These are phyloP conservation scores for Leptinotarsa lineolata DNA, from an alignment of 1,140 invertebrate species.

Conservation along the genomic window DNA sequence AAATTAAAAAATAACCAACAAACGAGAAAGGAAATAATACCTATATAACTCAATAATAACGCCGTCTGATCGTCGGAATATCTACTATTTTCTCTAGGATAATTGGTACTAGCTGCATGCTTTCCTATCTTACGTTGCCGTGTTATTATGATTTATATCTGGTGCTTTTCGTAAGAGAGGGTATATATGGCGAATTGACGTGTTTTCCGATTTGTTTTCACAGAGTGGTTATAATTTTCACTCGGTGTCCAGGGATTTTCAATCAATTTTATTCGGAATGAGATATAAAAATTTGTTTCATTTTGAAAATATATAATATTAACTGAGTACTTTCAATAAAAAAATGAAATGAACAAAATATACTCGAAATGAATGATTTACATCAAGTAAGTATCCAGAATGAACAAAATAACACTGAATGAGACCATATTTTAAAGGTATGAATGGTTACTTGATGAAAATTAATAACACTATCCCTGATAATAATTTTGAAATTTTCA, in stretches of 20 bases:
- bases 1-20: constrained; percentile 28
- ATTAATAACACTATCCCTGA: too few species aligned
- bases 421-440: too few species aligned
- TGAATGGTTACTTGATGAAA: too few species aligned
- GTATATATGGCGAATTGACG: not conserved
- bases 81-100: constrained; percentile 30
- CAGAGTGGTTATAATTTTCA: not conserved
- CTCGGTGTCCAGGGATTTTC: not conserved
- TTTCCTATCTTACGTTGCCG: constrained; percentile 19
- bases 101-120: constrained; percentile 28
- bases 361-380: too few species aligned
- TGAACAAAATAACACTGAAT: too few species aligned
- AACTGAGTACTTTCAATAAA: too few species aligned
- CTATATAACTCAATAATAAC: constrained; percentile 34
- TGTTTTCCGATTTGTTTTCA: not conserved
- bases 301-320: not conserved
- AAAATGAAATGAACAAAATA: too few species aligned
- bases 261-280: not conserved
- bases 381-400: too few species aligned
- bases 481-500: too few species aligned
- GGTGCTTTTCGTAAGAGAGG: not conserved
- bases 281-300: not conserved
- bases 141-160: constrained; percentile 26
- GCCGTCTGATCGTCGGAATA: constrained; percentile 30
- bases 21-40: constrained; percentile 27